phyloP scores from a whole-genome alignment of 2,888 invertebrate genomes.

The Drosophila paracracens region DNA sequence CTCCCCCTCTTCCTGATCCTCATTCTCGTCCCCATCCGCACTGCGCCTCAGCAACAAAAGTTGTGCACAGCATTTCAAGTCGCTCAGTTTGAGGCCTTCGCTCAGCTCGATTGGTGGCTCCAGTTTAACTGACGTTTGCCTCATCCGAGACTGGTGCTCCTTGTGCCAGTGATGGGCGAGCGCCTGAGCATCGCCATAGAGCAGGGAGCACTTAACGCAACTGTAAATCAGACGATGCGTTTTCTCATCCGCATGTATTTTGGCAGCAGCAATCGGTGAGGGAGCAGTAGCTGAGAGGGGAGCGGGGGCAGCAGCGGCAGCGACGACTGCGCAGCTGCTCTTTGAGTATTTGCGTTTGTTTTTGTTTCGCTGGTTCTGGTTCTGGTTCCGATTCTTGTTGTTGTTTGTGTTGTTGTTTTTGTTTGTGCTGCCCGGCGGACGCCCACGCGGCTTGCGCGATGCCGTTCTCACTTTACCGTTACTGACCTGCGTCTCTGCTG shows the following conservation, averaged over 20 bases:
- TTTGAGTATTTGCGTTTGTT: conserved; percentile 62
- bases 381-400: background rate
- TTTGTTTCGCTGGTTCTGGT: conserved; percentile 46
- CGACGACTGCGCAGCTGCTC: conserved; percentile 61
- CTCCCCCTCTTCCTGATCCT: conserved; percentile 17
- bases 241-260: conserved; percentile 71
- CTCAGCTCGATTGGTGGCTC: conserved; percentile 43
- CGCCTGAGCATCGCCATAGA: conserved; percentile 64
- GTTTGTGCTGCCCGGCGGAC: conserved; percentile 57
- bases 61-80: conserved; percentile 79
- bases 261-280: conserved; percentile 22
- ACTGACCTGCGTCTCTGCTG: conserved; percentile 63
- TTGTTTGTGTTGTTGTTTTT: conserved; percentile 41
- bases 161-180: conserved; percentile 71
- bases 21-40: background rate
- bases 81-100: conserved; percentile 25
- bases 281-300: background rate
- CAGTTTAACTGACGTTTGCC: conserved; percentile 38
- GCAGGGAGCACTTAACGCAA: conserved; percentile 73
- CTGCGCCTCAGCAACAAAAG: conserved; percentile 60
- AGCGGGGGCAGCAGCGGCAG: conserved; percentile 27
- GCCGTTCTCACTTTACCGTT: conserved; percentile 45
- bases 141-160: conserved; percentile 57
- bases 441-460: conserved; percentile 64
- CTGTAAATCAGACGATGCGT: conserved; percentile 73